Evolutionary conservation across 2,888 invertebrate genomes (phyloP).

Genomic region (Carterocephalus palaemon): DNA sequence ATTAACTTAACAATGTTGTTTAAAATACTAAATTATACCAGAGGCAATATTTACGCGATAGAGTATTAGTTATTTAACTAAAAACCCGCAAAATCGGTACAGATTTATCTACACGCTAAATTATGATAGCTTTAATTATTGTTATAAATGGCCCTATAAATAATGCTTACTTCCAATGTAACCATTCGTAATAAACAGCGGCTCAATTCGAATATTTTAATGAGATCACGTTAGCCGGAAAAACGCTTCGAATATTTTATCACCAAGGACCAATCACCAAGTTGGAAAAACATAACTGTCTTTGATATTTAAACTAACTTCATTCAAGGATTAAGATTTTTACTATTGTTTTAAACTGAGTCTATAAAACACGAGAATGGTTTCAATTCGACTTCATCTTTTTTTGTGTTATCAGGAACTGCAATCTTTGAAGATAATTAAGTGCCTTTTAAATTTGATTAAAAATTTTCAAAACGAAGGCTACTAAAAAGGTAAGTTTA

Average conservation of each 20-base stretch:
- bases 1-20: background rate
- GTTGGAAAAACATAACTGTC: too few species aligned
- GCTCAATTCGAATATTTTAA: conserved; percentile 22
- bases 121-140: conserved; percentile 25
- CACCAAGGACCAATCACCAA: conserved; percentile 23
- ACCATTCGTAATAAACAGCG: conserved; percentile 9
- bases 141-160: conserved; percentile 23
- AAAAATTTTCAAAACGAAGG: too few species aligned
- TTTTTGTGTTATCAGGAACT: too few species aligned
- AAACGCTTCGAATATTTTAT: conserved; percentile 12
- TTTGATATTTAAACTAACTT: too few species aligned
- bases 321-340: too few species aligned
- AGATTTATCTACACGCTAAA: conserved; percentile 22
- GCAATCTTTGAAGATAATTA: too few species aligned
- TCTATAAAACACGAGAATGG: too few species aligned
- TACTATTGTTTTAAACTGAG: too few species aligned
- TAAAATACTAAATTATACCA: conserved; percentile 9
- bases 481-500: too few species aligned
- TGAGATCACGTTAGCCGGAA: conserved; percentile 13
- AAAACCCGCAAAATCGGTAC: conserved; percentile 21
- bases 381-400: too few species aligned
- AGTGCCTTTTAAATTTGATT: too few species aligned
- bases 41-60: conserved; percentile 18
- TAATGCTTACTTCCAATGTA: conserved; percentile 20
- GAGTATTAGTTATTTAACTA: conserved; percentile 23